Conservation (phyloP, 2,888 invertebrate species). For the Amblyjoppa fuscipennis region DNA sequence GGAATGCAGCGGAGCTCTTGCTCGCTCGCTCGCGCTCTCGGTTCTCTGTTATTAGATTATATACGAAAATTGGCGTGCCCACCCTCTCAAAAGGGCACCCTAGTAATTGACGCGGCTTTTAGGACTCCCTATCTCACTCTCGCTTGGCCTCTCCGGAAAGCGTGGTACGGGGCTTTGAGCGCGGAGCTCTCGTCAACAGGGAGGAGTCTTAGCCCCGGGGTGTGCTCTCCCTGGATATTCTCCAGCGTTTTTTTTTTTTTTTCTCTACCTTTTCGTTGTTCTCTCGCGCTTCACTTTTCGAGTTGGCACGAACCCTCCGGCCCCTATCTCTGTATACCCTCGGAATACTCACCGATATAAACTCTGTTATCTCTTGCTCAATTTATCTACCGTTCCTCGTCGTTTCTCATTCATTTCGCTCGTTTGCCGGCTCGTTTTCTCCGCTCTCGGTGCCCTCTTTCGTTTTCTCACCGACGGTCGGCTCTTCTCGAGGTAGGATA, state of each 20-base stretch:
- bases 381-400: conserved; percentile 34
- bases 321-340: not conserved
- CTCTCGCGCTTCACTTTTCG: conserved; percentile 29
- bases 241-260: conserved; percentile 24
- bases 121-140: conserved; percentile 41
- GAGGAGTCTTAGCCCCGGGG: conserved; percentile 51
- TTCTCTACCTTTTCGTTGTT: conserved; percentile 38
- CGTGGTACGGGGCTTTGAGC: conserved; percentile 37
- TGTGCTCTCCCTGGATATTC: conserved; percentile 22
- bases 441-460: not conserved
- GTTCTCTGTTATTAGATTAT: conserved; percentile 83
- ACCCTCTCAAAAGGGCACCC: conserved; percentile 76
- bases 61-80: conserved; percentile 82
- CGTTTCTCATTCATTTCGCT: conserved; percentile 34
- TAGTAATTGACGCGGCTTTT: conserved; percentile 68
- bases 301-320: conserved; percentile 12
- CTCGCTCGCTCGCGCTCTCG: conserved; percentile 35
- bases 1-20: conserved; percentile 32
- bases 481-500: not conserved
- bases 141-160: conserved; percentile 5
- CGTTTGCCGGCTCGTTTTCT: conserved; percentile 29
- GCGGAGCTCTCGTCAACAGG: conserved; percentile 43
- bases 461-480: not conserved
- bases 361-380: conserved; percentile 37
- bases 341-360: conserved; percentile 22